Percentiles rank a stretch among this genome's conserved stretches.
Conservation (phyloP, 23 tunicate species). For the Pegea sp. region DNA sequence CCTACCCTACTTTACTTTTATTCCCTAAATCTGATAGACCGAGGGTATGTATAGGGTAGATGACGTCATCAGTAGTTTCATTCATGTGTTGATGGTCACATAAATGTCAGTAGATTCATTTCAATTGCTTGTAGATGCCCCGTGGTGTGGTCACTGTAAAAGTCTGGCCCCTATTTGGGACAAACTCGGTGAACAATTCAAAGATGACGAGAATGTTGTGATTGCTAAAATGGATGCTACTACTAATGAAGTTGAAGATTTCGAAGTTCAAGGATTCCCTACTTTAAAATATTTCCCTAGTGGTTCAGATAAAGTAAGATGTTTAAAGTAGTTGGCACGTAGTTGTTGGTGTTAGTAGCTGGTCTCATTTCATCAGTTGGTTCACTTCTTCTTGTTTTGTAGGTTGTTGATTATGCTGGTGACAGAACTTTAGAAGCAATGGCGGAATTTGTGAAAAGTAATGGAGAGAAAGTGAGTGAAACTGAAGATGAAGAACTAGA, state of each 20-base stretch:
- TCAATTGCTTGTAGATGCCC: slow-evolving; percentile 75
- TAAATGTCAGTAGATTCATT: no score
- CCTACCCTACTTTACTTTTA: slow-evolving; percentile 36
- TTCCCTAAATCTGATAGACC: slow-evolving; percentile 13
- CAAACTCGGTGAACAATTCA: slow-evolving; percentile 48
- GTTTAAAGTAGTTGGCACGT: neutral
- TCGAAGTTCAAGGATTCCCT: slow-evolving; percentile 86
- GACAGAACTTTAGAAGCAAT: slow-evolving; percentile 78
- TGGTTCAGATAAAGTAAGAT: slow-evolving; percentile 14
- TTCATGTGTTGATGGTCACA: neutral
- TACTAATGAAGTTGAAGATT: slow-evolving; percentile 57
- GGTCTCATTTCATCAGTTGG: no score
- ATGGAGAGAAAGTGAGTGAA: slow-evolving; percentile 81
- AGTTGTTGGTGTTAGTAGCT: neutral
- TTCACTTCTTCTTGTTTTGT: no score
- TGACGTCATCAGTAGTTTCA: neutral
- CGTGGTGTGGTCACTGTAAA: slow-evolving; percentile 99
- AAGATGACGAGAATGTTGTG: slow-evolving; percentile 48
- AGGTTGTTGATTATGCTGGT: slow-evolving; percentile 76
- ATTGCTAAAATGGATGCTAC: slow-evolving; percentile 97
- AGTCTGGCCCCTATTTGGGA: slow-evolving; percentile 80
- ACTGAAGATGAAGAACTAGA: slow-evolving; percentile 29
- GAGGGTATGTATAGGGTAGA: slow-evolving; percentile 4
- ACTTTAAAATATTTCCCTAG: slow-evolving; percentile 85
- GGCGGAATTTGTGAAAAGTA: slow-evolving; percentile 43